phyloP scores from a whole-genome alignment of 2,113 vertebrate genomes.

The Elanoides forficatus region DNA sequence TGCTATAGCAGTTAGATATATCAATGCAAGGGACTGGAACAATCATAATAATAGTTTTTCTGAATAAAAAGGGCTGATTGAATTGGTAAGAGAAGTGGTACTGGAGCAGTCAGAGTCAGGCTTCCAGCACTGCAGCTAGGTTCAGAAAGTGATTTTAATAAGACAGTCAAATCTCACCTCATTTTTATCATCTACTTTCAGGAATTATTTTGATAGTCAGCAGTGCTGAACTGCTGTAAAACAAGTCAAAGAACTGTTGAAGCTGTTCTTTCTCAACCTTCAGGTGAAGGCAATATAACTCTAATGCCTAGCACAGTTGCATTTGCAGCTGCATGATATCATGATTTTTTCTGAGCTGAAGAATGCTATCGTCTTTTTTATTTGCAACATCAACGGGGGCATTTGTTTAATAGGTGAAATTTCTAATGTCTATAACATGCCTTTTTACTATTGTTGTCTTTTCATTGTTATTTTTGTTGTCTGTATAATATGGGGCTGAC shows the following conservation, averaged over 20 bases:
- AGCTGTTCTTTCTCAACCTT: neutral
- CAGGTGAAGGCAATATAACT: neutral
- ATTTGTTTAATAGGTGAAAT: neutral
- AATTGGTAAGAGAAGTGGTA: neutral
- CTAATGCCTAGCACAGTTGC: neutral
- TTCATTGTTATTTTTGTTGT: neutral
- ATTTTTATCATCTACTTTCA: neutral
- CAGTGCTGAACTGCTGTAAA: neutral
- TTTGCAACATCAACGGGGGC: neutral
- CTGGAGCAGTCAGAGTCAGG: neutral
- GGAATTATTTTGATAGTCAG: neutral
- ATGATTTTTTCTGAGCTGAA: neutral
- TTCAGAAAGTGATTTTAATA: neutral
- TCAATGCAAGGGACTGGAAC: neutral
- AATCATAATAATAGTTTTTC: neutral
- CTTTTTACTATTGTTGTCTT: neutral
- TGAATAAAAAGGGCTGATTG: neutral
- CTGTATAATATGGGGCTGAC: neutral
- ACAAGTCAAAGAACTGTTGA: neutral
- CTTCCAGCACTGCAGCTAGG: neutral
- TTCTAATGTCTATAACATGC: neutral
- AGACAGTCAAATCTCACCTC: neutral
- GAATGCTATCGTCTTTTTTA: neutral
- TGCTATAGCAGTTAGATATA: rapidly evolving
- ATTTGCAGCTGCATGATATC: neutral